phyloP scores from a whole-genome alignment of 2,888 invertebrate species.

The Acanthosoma haemorrhoidale region DNA sequence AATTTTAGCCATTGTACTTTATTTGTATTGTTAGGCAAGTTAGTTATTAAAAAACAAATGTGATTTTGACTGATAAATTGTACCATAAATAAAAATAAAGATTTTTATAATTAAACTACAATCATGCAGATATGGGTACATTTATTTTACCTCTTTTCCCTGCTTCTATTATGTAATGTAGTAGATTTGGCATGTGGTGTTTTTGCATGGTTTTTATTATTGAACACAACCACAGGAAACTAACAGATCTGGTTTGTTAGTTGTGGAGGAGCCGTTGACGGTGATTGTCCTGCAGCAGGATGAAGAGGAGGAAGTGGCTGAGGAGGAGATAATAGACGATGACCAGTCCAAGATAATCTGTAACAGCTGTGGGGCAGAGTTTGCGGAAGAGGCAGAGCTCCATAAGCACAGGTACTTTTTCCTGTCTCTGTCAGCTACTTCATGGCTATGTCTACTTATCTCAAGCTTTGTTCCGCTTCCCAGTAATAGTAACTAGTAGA shows the following conservation, averaged over 20 bases:
- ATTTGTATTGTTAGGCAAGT: too few species aligned
- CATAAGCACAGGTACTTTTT: slow-evolving; percentile 14
- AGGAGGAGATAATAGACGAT: background rate
- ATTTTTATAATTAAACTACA: too few species aligned
- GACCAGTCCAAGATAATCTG: background rate
- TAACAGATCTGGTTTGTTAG: background rate
- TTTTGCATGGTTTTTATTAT: background rate
- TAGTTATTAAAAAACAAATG: background rate
- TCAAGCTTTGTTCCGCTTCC: too few species aligned
- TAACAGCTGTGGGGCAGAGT: background rate
- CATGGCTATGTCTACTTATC: too few species aligned
- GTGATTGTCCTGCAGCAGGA: slow-evolving; percentile 11
- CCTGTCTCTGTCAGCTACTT: too few species aligned
- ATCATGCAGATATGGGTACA: background rate
- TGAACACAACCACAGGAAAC: background rate
- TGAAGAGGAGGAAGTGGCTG: background rate
- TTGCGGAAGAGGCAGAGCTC: background rate
- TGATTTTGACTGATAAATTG: background rate
- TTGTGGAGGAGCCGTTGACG: background rate
- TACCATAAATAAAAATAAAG: too few species aligned
- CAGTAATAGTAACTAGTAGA: too few species aligned
- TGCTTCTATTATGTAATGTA: background rate
- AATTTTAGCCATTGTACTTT: too few species aligned
- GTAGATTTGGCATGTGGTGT: slow-evolving; percentile 3
- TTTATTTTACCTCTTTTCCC: background rate